Evolutionary conservation across 1,140 invertebrate species (phyloP), one percentile per base, ranked within the genome.

Genomic region (Bombyx mandarina): DNA sequence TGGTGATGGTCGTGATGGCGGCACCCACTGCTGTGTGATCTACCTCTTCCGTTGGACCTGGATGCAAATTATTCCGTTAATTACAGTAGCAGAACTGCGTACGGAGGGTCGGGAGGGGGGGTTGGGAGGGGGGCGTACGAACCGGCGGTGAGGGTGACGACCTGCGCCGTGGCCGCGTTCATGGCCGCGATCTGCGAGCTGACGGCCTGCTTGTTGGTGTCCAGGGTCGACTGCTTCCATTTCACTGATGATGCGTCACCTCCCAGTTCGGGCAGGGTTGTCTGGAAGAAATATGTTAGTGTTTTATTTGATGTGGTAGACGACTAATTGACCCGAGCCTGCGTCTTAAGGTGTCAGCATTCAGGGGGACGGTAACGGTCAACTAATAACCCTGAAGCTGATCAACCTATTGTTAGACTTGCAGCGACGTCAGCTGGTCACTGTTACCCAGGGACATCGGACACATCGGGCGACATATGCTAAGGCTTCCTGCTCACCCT

Each of bases 81-180:
- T 18, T 18, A 18, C 12, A 18, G 12, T 18, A 18, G 12, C 12
- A 1, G 12, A 18, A 18, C 12, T 18, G 12, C 12, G 1, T 18
- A 18, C 12, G 44, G 26, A 48, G 7, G 50, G 53, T 9, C 5
- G 43, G 43, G 22, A 12, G 8, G 48, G 7, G 35, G 8, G 12
- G 35, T 57, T 54, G 10, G 10, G 22, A 47, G 7, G 48, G 26
- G 1, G 26, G 26, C n/a, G 48, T 22, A 12, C 61, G 67, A 78
- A 89, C 91, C 94, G 0, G 96, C 96, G 1, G 97, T 98, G 45
- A 98, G 88, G 0, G 97, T 98, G n/a, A 99, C 96, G 7, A 99
- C 91, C 84, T 99, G 97, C 9, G 98, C 98, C 0, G 98, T 99
- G 46, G 98, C 98, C 1, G 98, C 98, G 89, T 98, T 99, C 97